Percentiles rank a stretch among this genome's conserved stretches.
Conservation (phyloP, 2,888 invertebrate species). For the Zhuqinia jingwanae region DNA sequence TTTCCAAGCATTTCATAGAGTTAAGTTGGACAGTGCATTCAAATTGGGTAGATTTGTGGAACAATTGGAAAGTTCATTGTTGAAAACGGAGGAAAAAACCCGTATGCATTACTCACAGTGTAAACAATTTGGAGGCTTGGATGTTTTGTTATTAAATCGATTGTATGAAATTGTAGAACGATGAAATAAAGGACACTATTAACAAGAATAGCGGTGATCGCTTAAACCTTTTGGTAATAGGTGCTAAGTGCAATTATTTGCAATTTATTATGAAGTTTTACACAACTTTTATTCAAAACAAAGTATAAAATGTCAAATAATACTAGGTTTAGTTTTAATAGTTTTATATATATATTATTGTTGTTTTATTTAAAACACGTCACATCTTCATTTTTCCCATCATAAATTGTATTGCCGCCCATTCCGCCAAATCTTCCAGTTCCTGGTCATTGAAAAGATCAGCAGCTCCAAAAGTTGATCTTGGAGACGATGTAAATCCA, state of each 20-base stretch:
- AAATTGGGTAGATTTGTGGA: conserved; percentile 46
- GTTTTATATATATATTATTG: no score
- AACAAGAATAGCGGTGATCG: no score
- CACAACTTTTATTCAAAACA: no score
- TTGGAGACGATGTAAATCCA: conserved; percentile 18
- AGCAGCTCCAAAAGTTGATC: conserved; percentile 2
- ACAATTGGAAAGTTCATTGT: conserved; percentile 40
- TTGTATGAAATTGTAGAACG: not conserved
- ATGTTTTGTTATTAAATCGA: conserved; percentile 26
- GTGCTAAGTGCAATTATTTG: no score
- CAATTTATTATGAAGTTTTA: no score
- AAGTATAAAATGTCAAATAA: no score
- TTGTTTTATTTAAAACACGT: not conserved
- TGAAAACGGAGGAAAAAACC: conserved; percentile 52
- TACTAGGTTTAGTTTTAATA: no score
- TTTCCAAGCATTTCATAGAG: conserved; percentile 69
- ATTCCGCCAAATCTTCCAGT: conserved; percentile 53
- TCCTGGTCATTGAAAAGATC: conserved; percentile 52
- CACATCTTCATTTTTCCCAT: conserved; percentile 42
- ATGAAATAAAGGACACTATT: no score
- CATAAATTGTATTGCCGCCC: conserved; percentile 59
- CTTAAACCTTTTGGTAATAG: no score
- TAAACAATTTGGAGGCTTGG: conserved; percentile 64
- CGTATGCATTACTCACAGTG: conserved; percentile 55
- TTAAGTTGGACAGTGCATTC: conserved; percentile 55